A percentile compares a stretch with the other conserved stretches of the same genome.
Conservation (phyloP, 2,113 vertebrate species). For the Dascyllus trimaculatus region DNA sequence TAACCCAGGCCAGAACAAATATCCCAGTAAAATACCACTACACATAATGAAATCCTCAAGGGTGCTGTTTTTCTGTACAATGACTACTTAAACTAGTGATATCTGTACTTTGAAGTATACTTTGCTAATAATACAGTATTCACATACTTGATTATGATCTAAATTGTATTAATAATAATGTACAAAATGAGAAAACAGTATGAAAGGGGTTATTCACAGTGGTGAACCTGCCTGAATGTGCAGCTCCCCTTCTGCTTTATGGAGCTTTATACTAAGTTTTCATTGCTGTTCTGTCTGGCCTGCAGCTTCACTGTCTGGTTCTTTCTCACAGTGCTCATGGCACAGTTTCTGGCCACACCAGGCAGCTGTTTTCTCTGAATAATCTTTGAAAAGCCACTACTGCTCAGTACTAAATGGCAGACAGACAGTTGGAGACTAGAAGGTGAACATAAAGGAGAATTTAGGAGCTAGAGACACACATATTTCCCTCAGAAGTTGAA, state of each 20-base stretch:
- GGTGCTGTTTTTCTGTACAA: background rate
- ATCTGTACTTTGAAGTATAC: too few relatives aligned
- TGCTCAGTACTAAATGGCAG: background rate
- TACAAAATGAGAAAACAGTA: background rate
- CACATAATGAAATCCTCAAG: background rate
- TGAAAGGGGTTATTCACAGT: background rate
- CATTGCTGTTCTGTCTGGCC: too few relatives aligned
- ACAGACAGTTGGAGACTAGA: too few relatives aligned
- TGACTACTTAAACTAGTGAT: too few relatives aligned
- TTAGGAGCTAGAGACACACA: too few relatives aligned
- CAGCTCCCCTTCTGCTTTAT: background rate
- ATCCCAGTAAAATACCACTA: background rate
- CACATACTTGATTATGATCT: too few relatives aligned
- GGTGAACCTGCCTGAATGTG: background rate
- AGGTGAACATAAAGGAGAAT: too few relatives aligned
- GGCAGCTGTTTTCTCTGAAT: background rate
- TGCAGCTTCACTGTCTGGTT: too few relatives aligned
- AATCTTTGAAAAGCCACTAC: background rate
- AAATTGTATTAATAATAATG: too few relatives aligned
- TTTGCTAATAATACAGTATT: too few relatives aligned
- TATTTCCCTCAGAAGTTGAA: too few relatives aligned
- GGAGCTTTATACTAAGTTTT: background rate
- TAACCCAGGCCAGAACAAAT: background rate
- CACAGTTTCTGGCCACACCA: background rate
- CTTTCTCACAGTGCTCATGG: too few relatives aligned